A percentile compares a stretch with the other conserved stretches of the same genome.
Conservation (phyloP, 2,113 vertebrate genomes). For the Archocentrus centrarchus region DNA sequence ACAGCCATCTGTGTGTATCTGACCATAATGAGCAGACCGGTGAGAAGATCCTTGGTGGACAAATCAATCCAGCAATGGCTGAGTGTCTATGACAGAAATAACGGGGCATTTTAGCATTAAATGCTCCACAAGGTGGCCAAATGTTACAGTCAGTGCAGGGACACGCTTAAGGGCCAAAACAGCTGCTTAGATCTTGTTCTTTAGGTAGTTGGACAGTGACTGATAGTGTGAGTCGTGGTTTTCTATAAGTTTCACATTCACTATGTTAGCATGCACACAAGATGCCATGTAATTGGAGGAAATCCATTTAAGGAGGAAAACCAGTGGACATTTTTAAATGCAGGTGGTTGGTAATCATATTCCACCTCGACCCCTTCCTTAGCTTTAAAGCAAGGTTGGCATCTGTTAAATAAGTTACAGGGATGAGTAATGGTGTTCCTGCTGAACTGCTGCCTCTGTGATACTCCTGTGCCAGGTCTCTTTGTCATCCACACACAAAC, state of each 20-base stretch:
- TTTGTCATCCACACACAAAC: not conserved
- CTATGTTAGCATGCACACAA: not conserved
- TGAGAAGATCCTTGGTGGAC: slow-evolving; percentile 8
- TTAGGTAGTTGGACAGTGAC: not conserved
- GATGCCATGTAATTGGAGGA: not conserved
- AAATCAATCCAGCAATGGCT: not conserved
- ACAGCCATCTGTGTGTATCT: slow-evolving; percentile 30
- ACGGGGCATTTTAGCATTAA: not conserved
- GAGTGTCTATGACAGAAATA: slow-evolving; percentile 1
- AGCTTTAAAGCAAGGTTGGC: slow-evolving; percentile 3
- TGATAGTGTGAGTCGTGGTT: not conserved
- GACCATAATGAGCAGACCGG: slow-evolving; percentile 36
- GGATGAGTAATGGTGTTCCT: slow-evolving; percentile 39
- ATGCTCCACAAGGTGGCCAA: not conserved
- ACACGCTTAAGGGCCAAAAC: not conserved
- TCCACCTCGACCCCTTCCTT: not conserved
- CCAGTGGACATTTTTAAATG: slow-evolving; percentile 21
- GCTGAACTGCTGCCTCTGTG: slow-evolving; percentile 4
- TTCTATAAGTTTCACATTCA: not conserved
- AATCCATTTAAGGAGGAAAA: slow-evolving; percentile 23
- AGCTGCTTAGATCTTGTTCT: not conserved
- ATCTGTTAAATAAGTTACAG: slow-evolving; percentile 31
- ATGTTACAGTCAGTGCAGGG: not conserved
- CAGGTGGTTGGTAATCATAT: slow-evolving; percentile 22
- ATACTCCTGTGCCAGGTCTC: not conserved